Conservation (phyloP, 2,113 vertebrate genomes). For the Micronycteris hirsuta region DNA sequence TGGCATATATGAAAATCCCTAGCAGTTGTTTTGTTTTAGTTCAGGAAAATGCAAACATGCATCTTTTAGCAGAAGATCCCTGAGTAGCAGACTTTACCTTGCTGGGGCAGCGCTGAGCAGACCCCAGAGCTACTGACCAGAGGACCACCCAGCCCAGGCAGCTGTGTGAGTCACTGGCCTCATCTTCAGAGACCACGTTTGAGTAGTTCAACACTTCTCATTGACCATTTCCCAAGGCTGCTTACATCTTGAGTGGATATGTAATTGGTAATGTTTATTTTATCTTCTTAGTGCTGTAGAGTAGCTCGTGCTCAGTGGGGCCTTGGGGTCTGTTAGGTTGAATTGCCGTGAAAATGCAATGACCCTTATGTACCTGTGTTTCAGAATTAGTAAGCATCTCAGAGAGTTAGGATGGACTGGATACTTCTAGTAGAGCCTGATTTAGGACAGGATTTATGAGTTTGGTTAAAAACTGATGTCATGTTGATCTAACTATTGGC, state of each 20-base stretch:
- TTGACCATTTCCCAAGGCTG: neutral
- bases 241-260: neutral
- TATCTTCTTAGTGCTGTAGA: neutral
- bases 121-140: neutral
- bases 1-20: neutral
- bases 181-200: neutral
- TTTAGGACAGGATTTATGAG: neutral
- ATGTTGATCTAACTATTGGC: neutral
- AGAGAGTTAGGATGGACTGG: neutral
- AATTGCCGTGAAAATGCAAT: neutral
- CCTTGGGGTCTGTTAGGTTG: neutral
- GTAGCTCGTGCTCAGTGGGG: neutral
- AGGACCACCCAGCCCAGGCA: accelerated
- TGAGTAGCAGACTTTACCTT: neutral
- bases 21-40: neutral
- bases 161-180: neutral
- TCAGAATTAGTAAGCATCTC: neutral
- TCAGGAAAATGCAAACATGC: neutral
- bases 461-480: neutral
- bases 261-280: neutral
- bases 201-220: neutral
- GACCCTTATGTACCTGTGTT: neutral
- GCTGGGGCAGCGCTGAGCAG: neutral
- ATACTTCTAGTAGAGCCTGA: neutral
- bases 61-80: neutral